These are phyloP conservation scores for Cherax quadricarinatus DNA, from an alignment of 1,140 invertebrate species.

Conservation along the genomic window DNA sequence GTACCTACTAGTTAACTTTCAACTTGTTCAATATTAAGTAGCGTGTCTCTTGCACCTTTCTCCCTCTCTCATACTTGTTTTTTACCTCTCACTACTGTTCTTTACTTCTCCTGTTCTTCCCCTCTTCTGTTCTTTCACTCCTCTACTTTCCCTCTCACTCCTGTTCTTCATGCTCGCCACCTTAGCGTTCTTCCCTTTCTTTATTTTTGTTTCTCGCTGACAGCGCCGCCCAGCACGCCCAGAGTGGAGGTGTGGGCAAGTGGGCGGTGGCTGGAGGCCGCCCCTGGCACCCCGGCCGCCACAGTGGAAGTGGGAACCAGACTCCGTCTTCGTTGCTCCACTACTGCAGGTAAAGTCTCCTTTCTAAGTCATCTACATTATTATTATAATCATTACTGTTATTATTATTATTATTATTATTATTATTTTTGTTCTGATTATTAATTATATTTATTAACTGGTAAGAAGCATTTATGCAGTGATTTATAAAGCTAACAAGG, in stretches of 20 bases:
- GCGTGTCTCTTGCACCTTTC: no score
- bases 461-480: no score
- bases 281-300: conserved; percentile 8
- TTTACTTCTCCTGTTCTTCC: neutral
- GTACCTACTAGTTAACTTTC: no score
- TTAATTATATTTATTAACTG: no score
- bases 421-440: no score
- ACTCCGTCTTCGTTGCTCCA: conserved; percentile 32
- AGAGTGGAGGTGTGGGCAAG: conserved; percentile 48
- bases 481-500: no score
- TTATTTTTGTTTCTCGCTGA: neutral
- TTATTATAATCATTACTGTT: no score
- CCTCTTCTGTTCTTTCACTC: neutral
- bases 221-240: conserved; percentile 37
- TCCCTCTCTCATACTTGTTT: no score
- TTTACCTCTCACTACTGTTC: neutral
- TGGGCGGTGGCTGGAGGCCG: conserved; percentile 24
- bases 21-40: no score
- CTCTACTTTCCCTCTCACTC: neutral
- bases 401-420: no score
- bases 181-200: neutral
- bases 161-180: neutral
- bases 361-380: neutral
- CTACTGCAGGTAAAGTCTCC: conserved; percentile 14
- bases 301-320: conserved; percentile 27